Percentiles rank a stretch among this genome's conserved stretches.
Evolutionary conservation across 1,140 invertebrate species (phyloP).

Genomic region (Macrosteles quadrilineatus): DNA sequence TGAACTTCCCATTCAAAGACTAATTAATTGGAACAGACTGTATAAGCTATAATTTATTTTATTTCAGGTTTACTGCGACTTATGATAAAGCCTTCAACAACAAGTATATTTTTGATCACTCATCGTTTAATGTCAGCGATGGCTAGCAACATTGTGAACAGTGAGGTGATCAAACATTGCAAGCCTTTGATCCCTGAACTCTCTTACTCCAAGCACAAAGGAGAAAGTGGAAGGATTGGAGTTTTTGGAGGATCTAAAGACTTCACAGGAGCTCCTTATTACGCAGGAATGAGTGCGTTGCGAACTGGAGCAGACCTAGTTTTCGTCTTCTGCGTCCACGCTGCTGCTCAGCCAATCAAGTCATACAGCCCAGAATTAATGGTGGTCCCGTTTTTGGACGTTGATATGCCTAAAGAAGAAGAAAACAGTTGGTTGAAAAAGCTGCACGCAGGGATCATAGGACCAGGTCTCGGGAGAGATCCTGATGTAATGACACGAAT

Average conservation of each 20-base stretch:
- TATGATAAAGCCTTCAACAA: too few relatives aligned
- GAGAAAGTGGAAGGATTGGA: constrained; percentile 41
- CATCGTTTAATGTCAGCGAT: neutral
- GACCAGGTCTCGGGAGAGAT: constrained; percentile 87
- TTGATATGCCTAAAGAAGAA: constrained; percentile 61
- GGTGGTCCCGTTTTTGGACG: constrained; percentile 85
- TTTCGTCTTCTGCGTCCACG: constrained; percentile 85
- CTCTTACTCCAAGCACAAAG: constrained; percentile 39
- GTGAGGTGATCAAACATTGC: neutral
- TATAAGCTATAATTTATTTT: too few relatives aligned
- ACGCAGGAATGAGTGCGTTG: constrained; percentile 86
- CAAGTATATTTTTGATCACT: too few relatives aligned
- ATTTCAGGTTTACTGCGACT: too few relatives aligned
- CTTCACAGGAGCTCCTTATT: constrained; percentile 97
- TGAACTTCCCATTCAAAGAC: too few relatives aligned
- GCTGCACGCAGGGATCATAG: constrained; percentile 87
- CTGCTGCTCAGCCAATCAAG: constrained; percentile 88
- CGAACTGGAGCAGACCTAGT: constrained; percentile 82
- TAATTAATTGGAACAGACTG: too few relatives aligned
- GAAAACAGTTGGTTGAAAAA: constrained; percentile 79
- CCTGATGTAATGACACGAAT: constrained; percentile 13
- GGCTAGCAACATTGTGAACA: constrained; percentile 8
- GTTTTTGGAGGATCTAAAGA: constrained; percentile 86
- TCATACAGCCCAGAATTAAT: constrained; percentile 97
- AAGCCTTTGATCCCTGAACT: constrained; percentile 30